Evolutionary conservation across 1,140 invertebrate genomes (phyloP).

Genomic region (Pentalonia nigronervosa): DNA sequence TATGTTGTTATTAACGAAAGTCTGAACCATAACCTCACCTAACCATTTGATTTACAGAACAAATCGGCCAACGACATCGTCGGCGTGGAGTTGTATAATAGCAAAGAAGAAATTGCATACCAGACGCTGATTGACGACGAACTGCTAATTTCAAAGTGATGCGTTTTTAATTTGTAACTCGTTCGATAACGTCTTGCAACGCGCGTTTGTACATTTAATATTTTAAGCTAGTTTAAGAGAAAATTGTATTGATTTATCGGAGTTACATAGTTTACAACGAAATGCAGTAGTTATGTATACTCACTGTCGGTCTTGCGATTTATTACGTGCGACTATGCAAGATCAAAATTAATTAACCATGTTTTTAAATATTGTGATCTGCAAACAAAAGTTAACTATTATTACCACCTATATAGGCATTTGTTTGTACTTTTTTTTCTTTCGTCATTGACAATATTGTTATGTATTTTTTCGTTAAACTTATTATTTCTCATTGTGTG

Average conservation of each 20-base stretch:
- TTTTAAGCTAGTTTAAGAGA: neutral
- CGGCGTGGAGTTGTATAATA: slow-evolving; percentile 13
- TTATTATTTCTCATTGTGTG: neutral
- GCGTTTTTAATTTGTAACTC: neutral
- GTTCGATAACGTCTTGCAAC: neutral
- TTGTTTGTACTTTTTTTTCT: no score
- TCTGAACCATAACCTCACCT: no score
- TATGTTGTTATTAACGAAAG: neutral
- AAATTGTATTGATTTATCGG: neutral
- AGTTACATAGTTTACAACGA: neutral
- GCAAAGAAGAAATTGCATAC: slow-evolving; percentile 7
- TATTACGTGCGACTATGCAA: no score
- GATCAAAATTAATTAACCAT: neutral
- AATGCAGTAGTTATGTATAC: no score
- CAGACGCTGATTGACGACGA: slow-evolving; percentile 6
- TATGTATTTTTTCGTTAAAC: no score
- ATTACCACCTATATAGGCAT: neutral
- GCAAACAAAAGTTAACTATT: neutral
- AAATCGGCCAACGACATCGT: neutral
- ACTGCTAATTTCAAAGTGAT: neutral
- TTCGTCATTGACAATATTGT: no score
- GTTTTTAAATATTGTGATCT: neutral
- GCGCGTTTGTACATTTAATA: neutral
- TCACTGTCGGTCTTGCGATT: no score
- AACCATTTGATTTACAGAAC: neutral